phyloP scores from a whole-genome alignment of 2,797 vertebrate genomes.

The Myotis planiceps region DNA sequence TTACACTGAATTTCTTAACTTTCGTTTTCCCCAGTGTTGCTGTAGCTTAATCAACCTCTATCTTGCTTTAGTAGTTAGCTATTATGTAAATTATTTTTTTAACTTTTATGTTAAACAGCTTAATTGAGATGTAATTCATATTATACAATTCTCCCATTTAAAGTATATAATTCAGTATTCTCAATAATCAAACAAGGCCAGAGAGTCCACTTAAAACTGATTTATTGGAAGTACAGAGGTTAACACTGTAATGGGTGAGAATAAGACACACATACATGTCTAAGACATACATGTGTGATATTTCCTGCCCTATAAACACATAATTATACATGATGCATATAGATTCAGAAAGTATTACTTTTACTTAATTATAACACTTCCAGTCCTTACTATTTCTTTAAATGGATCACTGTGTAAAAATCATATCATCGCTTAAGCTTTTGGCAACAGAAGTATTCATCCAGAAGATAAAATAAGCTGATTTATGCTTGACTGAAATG shows the following conservation, averaged over 20 bases:
- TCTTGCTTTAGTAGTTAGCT: neutral
- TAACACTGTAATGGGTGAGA: neutral
- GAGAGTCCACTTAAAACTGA: neutral
- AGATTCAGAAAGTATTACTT: neutral
- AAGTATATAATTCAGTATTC: neutral
- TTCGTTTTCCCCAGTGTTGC: neutral
- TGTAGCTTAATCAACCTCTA: neutral
- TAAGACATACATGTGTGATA: neutral
- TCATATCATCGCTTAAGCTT: neutral
- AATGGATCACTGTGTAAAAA: neutral
- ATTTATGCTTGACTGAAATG: neutral
- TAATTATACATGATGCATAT: neutral
- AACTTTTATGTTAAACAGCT: neutral
- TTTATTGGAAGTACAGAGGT: neutral
- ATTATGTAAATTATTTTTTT: neutral
- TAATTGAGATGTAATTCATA: neutral
- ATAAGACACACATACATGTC: neutral
- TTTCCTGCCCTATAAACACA: neutral
- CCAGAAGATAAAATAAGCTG: neutral
- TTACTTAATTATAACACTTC: neutral
- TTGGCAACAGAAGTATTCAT: neutral
- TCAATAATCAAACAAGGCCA: neutral
- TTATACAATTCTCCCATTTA: neutral
- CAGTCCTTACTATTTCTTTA: neutral
- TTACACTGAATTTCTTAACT: neutral